phyloP scores from a whole-genome alignment of 2,888 invertebrate species.

The Brenthis daphne region DNA sequence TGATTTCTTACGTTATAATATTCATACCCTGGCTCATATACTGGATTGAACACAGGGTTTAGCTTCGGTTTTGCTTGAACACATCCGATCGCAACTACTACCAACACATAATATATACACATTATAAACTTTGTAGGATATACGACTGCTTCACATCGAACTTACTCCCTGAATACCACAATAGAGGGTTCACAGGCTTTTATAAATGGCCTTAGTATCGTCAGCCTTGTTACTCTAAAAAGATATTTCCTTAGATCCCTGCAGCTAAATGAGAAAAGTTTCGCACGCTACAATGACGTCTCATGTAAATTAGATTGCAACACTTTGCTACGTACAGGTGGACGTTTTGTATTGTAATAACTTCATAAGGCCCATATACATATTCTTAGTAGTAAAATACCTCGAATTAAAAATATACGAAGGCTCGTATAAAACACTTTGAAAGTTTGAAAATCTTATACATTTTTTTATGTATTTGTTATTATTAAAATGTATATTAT shows the following conservation, averaged over 20 bases:
- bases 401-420: not conserved
- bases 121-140: constrained; percentile 46
- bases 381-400: not conserved
- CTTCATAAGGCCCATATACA: not conserved
- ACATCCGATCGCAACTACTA: constrained; percentile 53
- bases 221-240: constrained; percentile 74
- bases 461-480: not conserved
- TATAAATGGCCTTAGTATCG: constrained; percentile 78
- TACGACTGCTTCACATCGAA: constrained; percentile 56
- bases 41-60: constrained; percentile 56
- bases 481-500: too few relatives aligned
- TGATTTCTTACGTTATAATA: constrained; percentile 83
- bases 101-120: constrained; percentile 57
- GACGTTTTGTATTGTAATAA: constrained; percentile 6
- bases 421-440: not conserved
- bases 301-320: constrained; percentile 62
- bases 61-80: constrained; percentile 57
- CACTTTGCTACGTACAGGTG: constrained; percentile 42
- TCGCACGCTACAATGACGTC: constrained; percentile 67
- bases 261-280: constrained; percentile 72
- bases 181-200: constrained; percentile 69
- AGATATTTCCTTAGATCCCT: constrained; percentile 66
- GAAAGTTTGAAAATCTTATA: too few relatives aligned
- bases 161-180: constrained; percentile 66
- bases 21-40: constrained; percentile 71